Evolutionary conservation across 2,888 invertebrate species (phyloP), one percentile per base, ranked within the genome.

Genomic region (Volucella bombylans): DNA sequence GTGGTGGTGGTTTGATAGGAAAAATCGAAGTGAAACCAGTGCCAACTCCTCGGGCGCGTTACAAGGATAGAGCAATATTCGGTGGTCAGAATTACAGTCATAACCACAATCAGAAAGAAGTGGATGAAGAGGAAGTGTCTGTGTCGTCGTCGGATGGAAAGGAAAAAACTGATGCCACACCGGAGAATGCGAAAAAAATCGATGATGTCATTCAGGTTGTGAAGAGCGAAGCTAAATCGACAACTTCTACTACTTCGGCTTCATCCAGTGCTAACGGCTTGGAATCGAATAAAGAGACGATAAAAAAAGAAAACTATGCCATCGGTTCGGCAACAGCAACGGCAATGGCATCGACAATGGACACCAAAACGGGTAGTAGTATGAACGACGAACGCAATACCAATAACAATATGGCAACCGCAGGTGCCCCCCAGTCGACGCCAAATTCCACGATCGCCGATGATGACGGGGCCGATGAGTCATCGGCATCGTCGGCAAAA

Each of bases 121-220:
- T 67, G 15, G 81, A 81, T 49, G 82, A 82, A 41, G 86, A 87
- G 41, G 87, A 86, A 59, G 88, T 86, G 50, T 86, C 82, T 0
- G 87, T 88, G 6, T 86, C 80, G 14, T 87, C 87, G 68, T 90
- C 90, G 11, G 91, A 91, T 87, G 91, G 90, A 2, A 89, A 89
- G 4, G 92, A 92, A 82, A 92, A 92, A 88, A 89, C 90, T 78
- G 92, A 92, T 87, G 89, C 90, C 11, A 91, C 91, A 11, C 92
- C 92, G 57, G 92, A 92, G 86, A 92, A 92, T 87, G 88, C 90
- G 59, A 91, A 91, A 88, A 92, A 92, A 89, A 91, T 91, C 82
- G 90, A 90, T 88, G 92, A 92, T 89, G 89, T 91, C 88, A 91
- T 92, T 87, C 88, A 88, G 73, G 67, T 76, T 77, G 68, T 23